These are phyloP conservation scores for Nothobranchius kuhntae DNA, from an alignment of 2,113 vertebrate species.

Conservation along the genomic window DNA sequence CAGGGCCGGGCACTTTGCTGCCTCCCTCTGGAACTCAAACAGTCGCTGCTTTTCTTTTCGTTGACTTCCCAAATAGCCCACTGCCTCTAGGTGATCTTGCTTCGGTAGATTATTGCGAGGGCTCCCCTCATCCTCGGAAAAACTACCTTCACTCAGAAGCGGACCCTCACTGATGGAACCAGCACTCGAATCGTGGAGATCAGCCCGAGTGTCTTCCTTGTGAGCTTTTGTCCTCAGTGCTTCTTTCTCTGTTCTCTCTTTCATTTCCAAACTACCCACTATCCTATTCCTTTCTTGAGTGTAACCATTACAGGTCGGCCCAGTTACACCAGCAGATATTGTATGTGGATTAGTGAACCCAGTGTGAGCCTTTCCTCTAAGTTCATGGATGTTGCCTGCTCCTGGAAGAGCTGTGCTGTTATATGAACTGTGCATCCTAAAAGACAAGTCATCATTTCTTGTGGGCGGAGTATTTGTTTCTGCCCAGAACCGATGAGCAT, in stretches of 20 bases:
- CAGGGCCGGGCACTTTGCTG: constrained; percentile 81
- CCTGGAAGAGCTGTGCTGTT: constrained; percentile 82
- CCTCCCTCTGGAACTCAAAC: constrained; percentile 88
- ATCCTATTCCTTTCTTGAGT: constrained; percentile 56
- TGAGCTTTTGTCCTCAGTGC: constrained; percentile 14
- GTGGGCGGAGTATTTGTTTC: constrained; percentile 55
- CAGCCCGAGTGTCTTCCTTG: constrained; percentile 14
- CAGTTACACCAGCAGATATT: constrained; percentile 53
- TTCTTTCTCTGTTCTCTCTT: constrained; percentile 24
- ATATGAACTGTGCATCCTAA: constrained; percentile 82
- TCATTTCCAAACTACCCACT: constrained; percentile 29
- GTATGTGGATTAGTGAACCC: constrained; percentile 52
- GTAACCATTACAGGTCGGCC: constrained; percentile 44
- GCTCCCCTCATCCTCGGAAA: constrained; percentile 81
- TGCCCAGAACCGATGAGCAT: constrained; percentile 69
- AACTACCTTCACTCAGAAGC: constrained; percentile 86
- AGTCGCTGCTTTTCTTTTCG: constrained; percentile 79
- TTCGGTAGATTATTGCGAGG: constrained; percentile 50
- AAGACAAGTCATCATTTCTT: constrained; percentile 75
- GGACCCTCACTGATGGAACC: constrained; percentile 92
- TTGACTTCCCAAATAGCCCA: constrained; percentile 77
- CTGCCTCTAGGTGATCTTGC: constrained; percentile 73
- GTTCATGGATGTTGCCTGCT: constrained; percentile 81
- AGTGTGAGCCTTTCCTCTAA: constrained; percentile 76
- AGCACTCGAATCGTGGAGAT: constrained; percentile 77